Evolutionary conservation across 2,797 vertebrate species (phyloP).

Genomic region (Scyliorhinus canicula): DNA sequence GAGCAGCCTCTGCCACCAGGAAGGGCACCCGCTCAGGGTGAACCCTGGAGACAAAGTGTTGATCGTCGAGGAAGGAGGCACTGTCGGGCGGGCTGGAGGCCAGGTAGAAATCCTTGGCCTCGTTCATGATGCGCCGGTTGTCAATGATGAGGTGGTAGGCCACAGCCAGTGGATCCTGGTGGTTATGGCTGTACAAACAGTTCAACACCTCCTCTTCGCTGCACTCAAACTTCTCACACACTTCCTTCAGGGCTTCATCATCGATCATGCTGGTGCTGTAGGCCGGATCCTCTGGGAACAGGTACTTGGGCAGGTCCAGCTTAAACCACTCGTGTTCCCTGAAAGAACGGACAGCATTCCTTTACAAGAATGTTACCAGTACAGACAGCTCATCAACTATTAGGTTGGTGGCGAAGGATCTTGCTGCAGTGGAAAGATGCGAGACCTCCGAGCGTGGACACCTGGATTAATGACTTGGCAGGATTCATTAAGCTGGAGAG

Average conservation of each 20-base stretch:
- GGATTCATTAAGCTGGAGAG: too few relatives aligned
- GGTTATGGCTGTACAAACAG: constrained; percentile 87
- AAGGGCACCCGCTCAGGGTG: constrained; percentile 92
- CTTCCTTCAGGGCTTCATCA: constrained; percentile 95
- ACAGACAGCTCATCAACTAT: not conserved
- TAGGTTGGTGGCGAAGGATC: too few relatives aligned
- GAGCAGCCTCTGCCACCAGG: constrained; percentile 74
- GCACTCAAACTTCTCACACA: constrained; percentile 96
- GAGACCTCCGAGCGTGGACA: too few relatives aligned
- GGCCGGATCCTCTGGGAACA: constrained; percentile 92
- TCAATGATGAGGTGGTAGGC: constrained; percentile 98
- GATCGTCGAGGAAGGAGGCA: constrained; percentile 84
- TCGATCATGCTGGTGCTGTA: constrained; percentile 97
- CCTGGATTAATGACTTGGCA: too few relatives aligned
- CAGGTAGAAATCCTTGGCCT: constrained; percentile 97
- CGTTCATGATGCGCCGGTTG: constrained; percentile 96
- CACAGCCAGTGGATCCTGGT: constrained; percentile 89
- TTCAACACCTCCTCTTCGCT: constrained; percentile 90
- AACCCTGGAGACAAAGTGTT: constrained; percentile 70
- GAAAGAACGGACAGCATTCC: constrained; percentile 18
- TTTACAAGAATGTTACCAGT: not conserved
- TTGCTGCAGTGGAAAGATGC: too few relatives aligned
- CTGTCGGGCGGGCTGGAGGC: constrained; percentile 85
- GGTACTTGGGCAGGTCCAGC: constrained; percentile 87
- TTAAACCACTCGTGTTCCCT: constrained; percentile 99